These are phyloP conservation scores for Parelbella ahira DNA, from an alignment of 2,888 invertebrate genomes.

Conservation along the genomic window DNA sequence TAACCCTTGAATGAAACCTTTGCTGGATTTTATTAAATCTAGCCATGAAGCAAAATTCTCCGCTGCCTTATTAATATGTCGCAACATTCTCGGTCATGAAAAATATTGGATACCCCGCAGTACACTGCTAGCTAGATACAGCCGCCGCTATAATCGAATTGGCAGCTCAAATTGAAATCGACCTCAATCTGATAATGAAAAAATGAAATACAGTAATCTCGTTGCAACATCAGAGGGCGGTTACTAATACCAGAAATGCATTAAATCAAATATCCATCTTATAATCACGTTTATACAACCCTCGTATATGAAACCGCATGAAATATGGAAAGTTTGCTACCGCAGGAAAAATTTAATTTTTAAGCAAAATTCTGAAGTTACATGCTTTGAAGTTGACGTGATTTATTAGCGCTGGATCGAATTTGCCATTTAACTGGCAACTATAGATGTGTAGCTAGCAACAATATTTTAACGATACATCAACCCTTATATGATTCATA, in stretches of 20 bases:
- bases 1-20: slow-evolving; percentile 20
- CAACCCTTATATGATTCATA: no score
- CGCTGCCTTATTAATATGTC: slow-evolving; percentile 4
- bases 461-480: no score
- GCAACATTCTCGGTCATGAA: slow-evolving; percentile 13
- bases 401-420: slow-evolving; percentile 65
- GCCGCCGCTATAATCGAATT: slow-evolving; percentile 21
- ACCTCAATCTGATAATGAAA: slow-evolving; percentile 13
- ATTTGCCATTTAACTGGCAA: slow-evolving; percentile 46
- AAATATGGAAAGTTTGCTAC: slow-evolving; percentile 59
- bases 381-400: slow-evolving; percentile 62
- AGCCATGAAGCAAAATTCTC: slow-evolving; percentile 8
- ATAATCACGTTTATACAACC: slow-evolving; percentile 18
- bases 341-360: slow-evolving; percentile 64
- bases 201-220: slow-evolving; percentile 22
- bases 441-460: no score
- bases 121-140: slow-evolving; percentile 5
- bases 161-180: slow-evolving; percentile 22
- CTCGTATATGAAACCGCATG: slow-evolving; percentile 55
- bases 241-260: slow-evolving; percentile 23
- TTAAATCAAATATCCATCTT: slow-evolving; percentile 26
- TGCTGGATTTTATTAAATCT: slow-evolving; percentile 23
- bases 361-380: slow-evolving; percentile 52
- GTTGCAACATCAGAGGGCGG: slow-evolving; percentile 16
- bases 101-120: slow-evolving; percentile 4